Percentiles rank a stretch among this genome's conserved stretches.
These are phyloP conservation scores for Phrynosoma blainvillii DNA, from an alignment of 2,113 vertebrate genomes.

Conservation along the genomic window DNA sequence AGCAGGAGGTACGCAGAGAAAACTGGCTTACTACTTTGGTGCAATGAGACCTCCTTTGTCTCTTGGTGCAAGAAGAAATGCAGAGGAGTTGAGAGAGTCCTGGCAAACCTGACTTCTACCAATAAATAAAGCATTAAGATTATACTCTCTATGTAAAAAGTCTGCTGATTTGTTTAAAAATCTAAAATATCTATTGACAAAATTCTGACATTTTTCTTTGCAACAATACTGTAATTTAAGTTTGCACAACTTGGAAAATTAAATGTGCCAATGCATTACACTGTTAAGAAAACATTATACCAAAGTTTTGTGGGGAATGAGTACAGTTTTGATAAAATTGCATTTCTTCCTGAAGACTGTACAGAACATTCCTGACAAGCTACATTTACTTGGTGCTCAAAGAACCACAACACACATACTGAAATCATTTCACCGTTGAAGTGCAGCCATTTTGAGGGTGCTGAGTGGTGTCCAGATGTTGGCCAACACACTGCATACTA, in stretches of 20 bases:
- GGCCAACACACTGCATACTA: neutral
- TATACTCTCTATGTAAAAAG: neutral
- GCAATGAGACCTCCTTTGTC: no score
- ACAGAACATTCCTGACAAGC: neutral
- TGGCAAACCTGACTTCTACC: neutral
- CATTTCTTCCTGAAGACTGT: constrained; percentile 15
- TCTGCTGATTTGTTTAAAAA: neutral
- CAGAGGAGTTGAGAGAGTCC: no score
- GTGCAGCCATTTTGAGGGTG: constrained; percentile 34
- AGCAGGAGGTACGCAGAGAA: no score
- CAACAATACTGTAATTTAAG: constrained; percentile 11
- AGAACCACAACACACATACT: constrained; percentile 45
- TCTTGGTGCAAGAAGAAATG: no score
- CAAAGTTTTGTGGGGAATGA: constrained; percentile 60
- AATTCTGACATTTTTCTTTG: neutral
- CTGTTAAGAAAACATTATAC: constrained; percentile 45
- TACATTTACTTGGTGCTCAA: constrained; percentile 46
- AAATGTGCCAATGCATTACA: constrained; percentile 5
- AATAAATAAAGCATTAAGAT: neutral
- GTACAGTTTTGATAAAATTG: constrained; percentile 43
- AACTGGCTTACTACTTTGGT: no score
- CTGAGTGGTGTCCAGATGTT: constrained; percentile 71
- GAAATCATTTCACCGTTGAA: constrained; percentile 62
- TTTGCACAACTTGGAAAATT: constrained; percentile 40
- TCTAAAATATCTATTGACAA: neutral